Evolutionary conservation across 2,888 invertebrate genomes (phyloP).

Genomic region (Drepanosiphum platanoidis): DNA sequence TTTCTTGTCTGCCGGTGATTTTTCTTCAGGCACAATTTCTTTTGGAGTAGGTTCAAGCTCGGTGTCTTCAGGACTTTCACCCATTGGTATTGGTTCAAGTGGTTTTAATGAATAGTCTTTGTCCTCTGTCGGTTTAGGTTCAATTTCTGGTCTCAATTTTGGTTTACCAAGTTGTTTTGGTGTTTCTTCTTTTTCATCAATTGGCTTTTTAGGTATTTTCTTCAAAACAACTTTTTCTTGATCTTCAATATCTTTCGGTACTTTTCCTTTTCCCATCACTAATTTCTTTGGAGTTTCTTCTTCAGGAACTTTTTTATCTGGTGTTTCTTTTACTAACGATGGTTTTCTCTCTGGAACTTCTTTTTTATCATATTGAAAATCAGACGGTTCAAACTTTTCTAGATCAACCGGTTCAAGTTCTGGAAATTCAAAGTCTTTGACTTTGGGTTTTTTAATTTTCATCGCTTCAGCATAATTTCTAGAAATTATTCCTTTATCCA

Average conservation of each 20-base stretch:
- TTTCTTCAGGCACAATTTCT: background rate
- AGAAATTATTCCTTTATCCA: slow-evolving; percentile 66
- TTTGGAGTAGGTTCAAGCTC: slow-evolving; percentile 61
- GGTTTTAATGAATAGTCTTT: slow-evolving; percentile 66
- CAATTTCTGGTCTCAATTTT: slow-evolving; percentile 65
- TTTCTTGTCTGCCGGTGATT: slow-evolving; percentile 64
- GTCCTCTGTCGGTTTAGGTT: slow-evolving; percentile 64
- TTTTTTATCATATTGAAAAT: slow-evolving; percentile 60
- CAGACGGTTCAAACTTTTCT: slow-evolving; percentile 64
- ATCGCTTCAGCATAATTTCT: slow-evolving; percentile 66
- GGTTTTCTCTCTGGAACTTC: slow-evolving; percentile 66
- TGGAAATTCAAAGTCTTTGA: slow-evolving; percentile 64
- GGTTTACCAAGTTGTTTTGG: slow-evolving; percentile 64
- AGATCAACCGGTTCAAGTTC: slow-evolving; percentile 64
- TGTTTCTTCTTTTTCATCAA: slow-evolving; percentile 65
- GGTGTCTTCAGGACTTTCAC: slow-evolving; percentile 65
- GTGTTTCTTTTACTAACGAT: slow-evolving; percentile 61
- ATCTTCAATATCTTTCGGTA: slow-evolving; percentile 66
- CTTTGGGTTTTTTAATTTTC: slow-evolving; percentile 65
- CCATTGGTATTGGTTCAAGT: slow-evolving; percentile 64
- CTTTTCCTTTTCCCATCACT: slow-evolving; percentile 70
- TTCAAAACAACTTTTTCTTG: slow-evolving; percentile 69
- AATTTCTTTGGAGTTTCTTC: slow-evolving; percentile 68
- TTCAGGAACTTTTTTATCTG: slow-evolving; percentile 67
- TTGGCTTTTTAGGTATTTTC: slow-evolving; percentile 66